Conservation (phyloP, 92 coral and sea anemone species). For the Porites cylindrica region DNA sequence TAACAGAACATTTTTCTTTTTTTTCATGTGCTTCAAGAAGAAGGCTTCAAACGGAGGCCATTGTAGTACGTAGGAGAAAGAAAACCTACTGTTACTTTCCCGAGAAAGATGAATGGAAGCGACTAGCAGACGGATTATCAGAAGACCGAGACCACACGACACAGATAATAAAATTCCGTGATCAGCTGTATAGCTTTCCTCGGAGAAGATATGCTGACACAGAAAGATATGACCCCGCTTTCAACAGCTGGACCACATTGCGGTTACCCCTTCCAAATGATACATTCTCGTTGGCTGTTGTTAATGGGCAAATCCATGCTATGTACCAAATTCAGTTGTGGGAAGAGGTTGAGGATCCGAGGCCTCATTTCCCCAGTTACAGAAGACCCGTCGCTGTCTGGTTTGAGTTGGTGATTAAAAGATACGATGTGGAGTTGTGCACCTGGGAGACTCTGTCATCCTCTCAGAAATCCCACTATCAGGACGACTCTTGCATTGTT, state of each 20-base stretch:
- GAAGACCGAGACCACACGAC: no score
- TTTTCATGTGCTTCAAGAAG: not conserved
- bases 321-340: no score
- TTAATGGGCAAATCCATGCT: not conserved
- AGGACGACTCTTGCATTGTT: not conserved
- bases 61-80: not conserved
- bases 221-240: conserved; percentile 9
- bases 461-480: not conserved
- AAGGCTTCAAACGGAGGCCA: conserved; percentile 10
- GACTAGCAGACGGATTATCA: conserved; percentile 4
- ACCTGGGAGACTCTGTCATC: not conserved
- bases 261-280: not conserved
- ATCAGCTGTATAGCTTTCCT: not conserved
- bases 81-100: not conserved
- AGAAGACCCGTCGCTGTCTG: no score
- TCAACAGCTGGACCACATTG: not conserved
- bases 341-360: no score
- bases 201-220: not conserved
- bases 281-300: not conserved
- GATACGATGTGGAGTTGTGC: not conserved
- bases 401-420: no score
- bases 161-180: not conserved
- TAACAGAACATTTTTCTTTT: not conserved
- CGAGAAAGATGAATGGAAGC: conserved; percentile 12
- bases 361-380: no score